Evolutionary conservation across 2,888 invertebrate genomes (phyloP), one percentile per base, ranked within the genome.

Genomic region (Nebria salina): DNA sequence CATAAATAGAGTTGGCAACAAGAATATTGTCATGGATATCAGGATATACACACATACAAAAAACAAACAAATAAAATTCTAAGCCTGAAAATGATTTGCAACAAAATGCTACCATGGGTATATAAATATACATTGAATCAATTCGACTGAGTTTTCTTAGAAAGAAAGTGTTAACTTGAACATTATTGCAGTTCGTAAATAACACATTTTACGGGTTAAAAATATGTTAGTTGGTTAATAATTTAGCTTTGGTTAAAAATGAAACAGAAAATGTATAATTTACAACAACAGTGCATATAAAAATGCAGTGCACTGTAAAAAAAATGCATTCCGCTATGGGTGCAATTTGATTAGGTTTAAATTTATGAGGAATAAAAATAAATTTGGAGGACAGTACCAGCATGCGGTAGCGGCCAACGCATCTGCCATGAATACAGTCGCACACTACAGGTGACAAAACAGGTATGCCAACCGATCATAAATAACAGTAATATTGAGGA

Each of bases 361-460:
- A 80, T 75, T 80, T 75, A 80, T 68, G 80, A 75, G 43, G 70
- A 80, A 80, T 80, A 80, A 70, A 80, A 75, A 80, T 75, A 80
- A 80, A 80, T 80, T 80, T 75, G 65, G 75, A 75, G 72, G 68
- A 70, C 75, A 20, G 9, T 15, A 66, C 4, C 80, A 80, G 80
- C 80, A 75, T 80, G 80, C 64, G 80, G 80, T 80, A 75, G 9
- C 25, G 78, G 65, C 70, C 65, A 73, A 68, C 26, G 20, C 68
- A 68, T 41, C 41, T 73, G 43, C 64, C 20, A 26, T 80, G 72
- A 75, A 80, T 80, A 73, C 72, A 75, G 34, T 54, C 54, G 41
- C 68, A 79, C 75, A 64, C 80, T 80, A 80, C 80, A 80, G 80
- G 80, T 80, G 80, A 80, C 75, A 80, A 79, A 80, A 80, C 80